Evolutionary conservation across 2,797 vertebrate species (phyloP), one percentile per base, ranked within the genome.

Genomic region (Phoebastria nigripes): DNA sequence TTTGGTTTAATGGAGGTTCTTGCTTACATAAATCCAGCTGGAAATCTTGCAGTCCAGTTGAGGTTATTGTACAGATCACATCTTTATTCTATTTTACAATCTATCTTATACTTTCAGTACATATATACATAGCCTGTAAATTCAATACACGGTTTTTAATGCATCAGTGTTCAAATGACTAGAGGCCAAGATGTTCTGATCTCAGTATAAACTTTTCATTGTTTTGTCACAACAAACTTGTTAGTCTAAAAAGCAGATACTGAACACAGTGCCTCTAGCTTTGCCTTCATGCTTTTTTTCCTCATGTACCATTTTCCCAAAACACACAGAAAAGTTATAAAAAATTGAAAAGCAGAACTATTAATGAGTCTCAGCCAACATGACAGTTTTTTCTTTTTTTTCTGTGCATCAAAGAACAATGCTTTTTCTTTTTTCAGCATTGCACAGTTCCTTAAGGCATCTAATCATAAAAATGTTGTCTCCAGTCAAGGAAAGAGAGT

Each of bases 321-420:
- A 93, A 82, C 49, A 67, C 47, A 56, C 31, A 86, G 25, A 18
- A 88, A 93, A 92, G 29, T 80, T 84, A 51, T 71, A 81, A 92
- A 96, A 95, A 94, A 85, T 51, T 96, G 69, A 95, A 87, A 83
- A 71, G 73, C 35, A 85, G 78, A 90, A 56, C 65, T 76, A 63
- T 56, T 94, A 86, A 73, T 77, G 91, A 62, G 44, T 80, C 63
- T 69, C 35, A 71, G 39, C 49, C 69, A 77, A 42, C 12, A 22
- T 26, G 62, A 76, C 1, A 3, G 28, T 0, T 49, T 56, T 76
- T 71, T 58, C 44, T 56, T 69, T 59, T 70, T 82, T 90, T 87
- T 55, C 44, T 58, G 19, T 66, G 65, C 51, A 73, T 94, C 73
- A 94, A 92, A 91, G 80, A 82, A 41, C 17, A 2, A 4, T 16